Base-by-base conservation (phyloP, 2,888 invertebrate genomes). In the Silvanus unidentatus region DNA sequence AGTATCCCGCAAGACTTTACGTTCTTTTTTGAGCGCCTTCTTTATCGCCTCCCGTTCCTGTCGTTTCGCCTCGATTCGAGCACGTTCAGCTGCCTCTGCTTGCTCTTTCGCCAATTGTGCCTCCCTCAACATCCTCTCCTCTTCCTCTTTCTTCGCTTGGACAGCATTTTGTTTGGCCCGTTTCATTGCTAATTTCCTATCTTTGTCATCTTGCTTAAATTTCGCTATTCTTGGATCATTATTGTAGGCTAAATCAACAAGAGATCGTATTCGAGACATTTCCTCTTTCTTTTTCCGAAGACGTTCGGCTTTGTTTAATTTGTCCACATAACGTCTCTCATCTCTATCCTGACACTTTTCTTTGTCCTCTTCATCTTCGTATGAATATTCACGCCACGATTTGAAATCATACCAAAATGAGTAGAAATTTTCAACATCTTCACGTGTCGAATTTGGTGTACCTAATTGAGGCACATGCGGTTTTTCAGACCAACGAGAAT, bases 301-400 rank as follows among this genome's bases (percentile, higher is more conserved):
- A 38, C 99, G 76, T 5, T 90, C 92, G 1, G 81, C 86, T 76
- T 94, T 96, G 70, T 99, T 99, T 70, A 95, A 90, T 72, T 96
- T 98, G 66, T 99, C 99, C 66, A 99, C 98, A 89, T 95, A 98
- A 50, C 94, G 81, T 37, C 99, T 77, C 73, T 97, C 97, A 60
- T 97, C 97, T 1, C 98, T 83, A 71, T 90, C 96, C 68, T 95
- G 92, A 1, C 97, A 98, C 63, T 90, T 92, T 66, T 98, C 96
- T 68, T 98, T 98, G 65, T 98, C 98, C 69, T 99, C 98, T 73
- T 98, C 97, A 68, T 99, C 99, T 56, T 96, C 75, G 69, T 99
- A 99, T 1, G 98, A 98, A 73, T 89, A 99, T 69, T 99, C 99
- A 50, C 99, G 80, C 99, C 99, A 99, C 0, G 98, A 97, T 56